These are phyloP conservation scores for Eristalinus aeneus DNA, from an alignment of 2,888 invertebrate genomes.

Conservation along the genomic window DNA sequence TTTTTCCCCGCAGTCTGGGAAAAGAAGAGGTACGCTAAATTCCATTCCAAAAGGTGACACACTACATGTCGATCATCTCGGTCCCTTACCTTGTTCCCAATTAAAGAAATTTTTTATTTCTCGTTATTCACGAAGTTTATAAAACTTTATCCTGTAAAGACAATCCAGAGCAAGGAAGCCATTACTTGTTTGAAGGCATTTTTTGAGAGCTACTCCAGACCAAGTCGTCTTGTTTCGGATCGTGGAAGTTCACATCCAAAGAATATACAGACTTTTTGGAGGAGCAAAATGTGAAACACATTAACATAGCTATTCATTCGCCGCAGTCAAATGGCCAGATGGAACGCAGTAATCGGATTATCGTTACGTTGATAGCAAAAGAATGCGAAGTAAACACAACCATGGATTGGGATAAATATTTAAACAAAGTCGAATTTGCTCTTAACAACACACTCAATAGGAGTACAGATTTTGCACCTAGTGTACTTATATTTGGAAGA, in stretches of 20 bases:
- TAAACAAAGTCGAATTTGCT: conserved; percentile 71
- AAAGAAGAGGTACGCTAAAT: no score
- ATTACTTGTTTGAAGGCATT: no score
- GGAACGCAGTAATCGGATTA: conserved; percentile 30
- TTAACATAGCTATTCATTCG: conserved; percentile 13
- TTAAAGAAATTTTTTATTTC: no score
- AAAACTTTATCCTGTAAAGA: no score
- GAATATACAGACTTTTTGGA: conserved; percentile 74
- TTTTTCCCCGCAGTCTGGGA: no score
- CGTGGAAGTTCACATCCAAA: conserved; percentile 76
- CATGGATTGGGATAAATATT: conserved; percentile 65
- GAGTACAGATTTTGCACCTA: no score
- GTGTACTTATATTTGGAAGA: conserved; percentile 72
- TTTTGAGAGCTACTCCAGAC: conserved; percentile 42
- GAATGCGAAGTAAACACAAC: no score
- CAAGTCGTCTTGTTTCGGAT: conserved; percentile 76
- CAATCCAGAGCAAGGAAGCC: no score
- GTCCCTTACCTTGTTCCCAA: no score
- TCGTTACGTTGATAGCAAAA: conserved; percentile 23
- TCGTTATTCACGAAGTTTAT: no score
- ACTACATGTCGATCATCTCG: no score
- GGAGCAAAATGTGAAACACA: conserved; percentile 60
- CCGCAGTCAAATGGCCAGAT: conserved; percentile 24
- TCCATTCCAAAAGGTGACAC: no score
- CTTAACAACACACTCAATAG: background rate